phyloP scores from a whole-genome alignment of 1,140 invertebrate species.

The Pachyrhynchus sulphureomaculatus region DNA sequence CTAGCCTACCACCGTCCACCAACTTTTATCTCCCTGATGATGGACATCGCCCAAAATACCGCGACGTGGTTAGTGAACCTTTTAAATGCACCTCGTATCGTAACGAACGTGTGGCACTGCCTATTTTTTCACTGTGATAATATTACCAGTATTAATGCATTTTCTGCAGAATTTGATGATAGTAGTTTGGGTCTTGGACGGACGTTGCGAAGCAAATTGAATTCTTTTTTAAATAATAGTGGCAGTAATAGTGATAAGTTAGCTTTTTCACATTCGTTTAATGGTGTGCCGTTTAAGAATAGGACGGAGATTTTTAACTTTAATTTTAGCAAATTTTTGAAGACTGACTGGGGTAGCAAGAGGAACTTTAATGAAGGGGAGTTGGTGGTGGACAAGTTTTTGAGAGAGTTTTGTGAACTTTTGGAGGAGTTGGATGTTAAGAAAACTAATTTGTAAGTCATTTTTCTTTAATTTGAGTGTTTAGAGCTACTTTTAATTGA shows the following conservation, averaged over 20 bases:
- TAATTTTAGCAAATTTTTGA: slow-evolving; percentile 21
- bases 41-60: slow-evolving; percentile 56
- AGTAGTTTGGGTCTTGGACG: not conserved
- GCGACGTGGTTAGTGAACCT: slow-evolving; percentile 64
- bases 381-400: slow-evolving; percentile 22
- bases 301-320: slow-evolving; percentile 14
- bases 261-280: not conserved
- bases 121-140: slow-evolving; percentile 56
- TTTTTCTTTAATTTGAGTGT: not conserved
- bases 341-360: slow-evolving; percentile 18
- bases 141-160: slow-evolving; percentile 39
- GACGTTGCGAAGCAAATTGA: not conserved
- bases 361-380: not conserved
- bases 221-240: not conserved
- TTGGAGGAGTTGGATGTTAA: slow-evolving; percentile 69
- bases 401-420: slow-evolving; percentile 57
- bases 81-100: slow-evolving; percentile 65
- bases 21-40: slow-evolving; percentile 60
- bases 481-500: not conserved
- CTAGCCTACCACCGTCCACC: slow-evolving; percentile 56
- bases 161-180: slow-evolving; percentile 6
- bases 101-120: slow-evolving; percentile 67
- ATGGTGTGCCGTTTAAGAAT: not conserved
- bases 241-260: not conserved
- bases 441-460: slow-evolving; percentile 80